Base-by-base conservation (phyloP, 2,797 vertebrate genomes). In the Protonibea diacanthus region DNA sequence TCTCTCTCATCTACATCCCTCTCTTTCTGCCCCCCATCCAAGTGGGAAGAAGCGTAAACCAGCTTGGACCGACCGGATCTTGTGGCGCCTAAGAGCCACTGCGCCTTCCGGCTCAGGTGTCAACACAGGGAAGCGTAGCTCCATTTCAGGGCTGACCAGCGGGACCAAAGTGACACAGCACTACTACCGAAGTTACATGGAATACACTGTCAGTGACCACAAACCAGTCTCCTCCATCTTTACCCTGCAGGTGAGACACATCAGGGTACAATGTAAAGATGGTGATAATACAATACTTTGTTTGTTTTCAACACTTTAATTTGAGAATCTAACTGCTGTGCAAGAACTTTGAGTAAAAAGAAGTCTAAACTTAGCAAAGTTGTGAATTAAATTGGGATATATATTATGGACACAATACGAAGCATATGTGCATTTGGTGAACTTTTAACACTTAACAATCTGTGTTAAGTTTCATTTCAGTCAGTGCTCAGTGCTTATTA, bases 41-140 rank as follows among this genome's bases (percentile, higher is more conserved):
- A 99, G 98, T 71, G 97, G 96, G 63, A 99, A 99, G 92, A 99
- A 98, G 80, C 95, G 98, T 58, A 99, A 99, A 86, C 98, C 98
- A 3, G 98, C 98, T 29, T 99, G 98, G 98, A 99, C 98, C 0
- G 98, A 99, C 89, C 96, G 98, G 4, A 98, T 99, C 88, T 94
- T 99, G 55, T 99, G 98, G 98, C 97, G 97, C 66, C 93, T 97
- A 84, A 97, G 97, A 83, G 84, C 95, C 70, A 95, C 94, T 0
- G 85, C 92, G 1, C 85, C 90, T 1, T 63, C 90, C 0, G 68
- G 56, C 44, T 81, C 89, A 2, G 71, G 83, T 2, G 64, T 68
- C 18, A 73, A 89, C 0, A 69, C 68, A 0, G 92, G 92, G 0
- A 96, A 96, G 80, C 87, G 90, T 18, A 85, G 77, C 76, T 96